Conservation (phyloP, 1,140 invertebrate species). For the Drosophila navojoa region DNA sequence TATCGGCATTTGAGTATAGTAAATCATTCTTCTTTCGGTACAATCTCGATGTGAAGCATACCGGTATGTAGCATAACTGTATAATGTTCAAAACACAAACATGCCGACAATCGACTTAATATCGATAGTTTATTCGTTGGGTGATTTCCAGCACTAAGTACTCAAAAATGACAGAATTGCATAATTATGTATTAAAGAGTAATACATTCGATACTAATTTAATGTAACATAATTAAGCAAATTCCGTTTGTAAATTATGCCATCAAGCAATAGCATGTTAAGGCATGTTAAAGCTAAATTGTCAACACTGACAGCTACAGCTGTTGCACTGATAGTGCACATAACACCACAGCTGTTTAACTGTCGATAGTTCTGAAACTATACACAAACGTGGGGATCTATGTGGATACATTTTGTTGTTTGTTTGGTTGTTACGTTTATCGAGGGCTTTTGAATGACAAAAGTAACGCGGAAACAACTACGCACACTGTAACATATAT, state of each 20-base stretch:
- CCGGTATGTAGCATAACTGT: slow-evolving; percentile 39
- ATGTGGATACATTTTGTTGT: not conserved
- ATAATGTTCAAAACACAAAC: not conserved
- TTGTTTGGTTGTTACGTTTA: slow-evolving; percentile 9
- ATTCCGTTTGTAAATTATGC: too few relatives aligned
- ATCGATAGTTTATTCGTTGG: not conserved
- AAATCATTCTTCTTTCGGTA: slow-evolving; percentile 92
- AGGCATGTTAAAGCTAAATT: not conserved
- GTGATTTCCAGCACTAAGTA: too few relatives aligned
- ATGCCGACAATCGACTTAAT: not conserved
- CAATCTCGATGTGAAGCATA: slow-evolving; percentile 75
- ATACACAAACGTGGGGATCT: slow-evolving; percentile 5
- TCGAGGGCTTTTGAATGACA: slow-evolving; percentile 10
- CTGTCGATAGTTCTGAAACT: slow-evolving; percentile 31
- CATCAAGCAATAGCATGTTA: too few relatives aligned
- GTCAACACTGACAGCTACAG: not conserved
- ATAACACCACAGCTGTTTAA: not conserved
- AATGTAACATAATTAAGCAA: too few relatives aligned
- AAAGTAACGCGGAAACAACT: not conserved
- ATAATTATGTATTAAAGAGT: not conserved
- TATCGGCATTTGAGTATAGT: slow-evolving; percentile 96
- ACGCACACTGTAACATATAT: slow-evolving; percentile 6
- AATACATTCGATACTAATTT: too few relatives aligned
- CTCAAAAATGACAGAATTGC: not conserved
- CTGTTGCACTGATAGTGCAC: not conserved